These are phyloP conservation scores for Axis porcinus DNA, from an alignment of 2,113 vertebrate genomes.

Conservation along the genomic window DNA sequence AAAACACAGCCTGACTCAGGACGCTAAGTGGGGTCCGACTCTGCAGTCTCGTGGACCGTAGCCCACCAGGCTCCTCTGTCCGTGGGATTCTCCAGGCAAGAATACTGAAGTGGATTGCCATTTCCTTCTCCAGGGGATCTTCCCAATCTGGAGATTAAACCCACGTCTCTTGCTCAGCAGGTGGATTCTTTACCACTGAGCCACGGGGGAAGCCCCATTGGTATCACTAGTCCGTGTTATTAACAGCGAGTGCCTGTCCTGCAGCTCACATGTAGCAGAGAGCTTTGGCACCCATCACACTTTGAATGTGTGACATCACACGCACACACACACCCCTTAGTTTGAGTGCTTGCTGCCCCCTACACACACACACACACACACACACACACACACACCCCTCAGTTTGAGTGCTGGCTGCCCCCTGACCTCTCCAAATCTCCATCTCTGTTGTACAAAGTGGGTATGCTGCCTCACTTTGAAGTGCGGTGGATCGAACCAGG, in stretches of 20 bases:
- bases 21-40: background rate
- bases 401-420: background rate
- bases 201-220: background rate
- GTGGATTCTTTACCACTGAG: background rate
- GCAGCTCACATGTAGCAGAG: accelerated
- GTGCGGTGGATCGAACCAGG: accelerated
- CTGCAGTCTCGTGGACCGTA: background rate
- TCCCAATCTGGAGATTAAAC: background rate
- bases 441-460: background rate
- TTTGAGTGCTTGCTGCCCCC: background rate
- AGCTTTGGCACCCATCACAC: accelerated
- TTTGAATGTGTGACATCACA: too few species aligned
- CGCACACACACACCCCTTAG: background rate
- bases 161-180: background rate
- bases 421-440: background rate
- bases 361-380: too few species aligned
- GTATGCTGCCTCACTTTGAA: background rate
- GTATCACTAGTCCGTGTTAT: accelerated
- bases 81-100: background rate
- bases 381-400: background rate
- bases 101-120: background rate
- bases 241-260: background rate
- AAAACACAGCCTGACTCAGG: background rate
- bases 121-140: background rate
- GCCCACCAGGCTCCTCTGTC: background rate